Evolutionary conservation across 1,140 invertebrate genomes (phyloP).

Genomic region (Chrysoperla carnea): DNA sequence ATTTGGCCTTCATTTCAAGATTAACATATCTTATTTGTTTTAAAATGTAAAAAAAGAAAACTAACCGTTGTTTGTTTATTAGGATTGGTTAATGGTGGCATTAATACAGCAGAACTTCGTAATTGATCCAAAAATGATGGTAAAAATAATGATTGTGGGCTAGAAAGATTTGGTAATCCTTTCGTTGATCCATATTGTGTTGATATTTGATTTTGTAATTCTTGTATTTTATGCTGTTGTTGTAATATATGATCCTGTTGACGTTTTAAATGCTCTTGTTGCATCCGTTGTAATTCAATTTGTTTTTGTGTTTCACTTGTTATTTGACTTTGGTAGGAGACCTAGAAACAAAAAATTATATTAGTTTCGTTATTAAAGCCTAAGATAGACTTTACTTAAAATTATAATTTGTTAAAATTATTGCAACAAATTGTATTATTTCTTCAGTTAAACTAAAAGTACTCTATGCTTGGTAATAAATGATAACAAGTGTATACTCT

Average conservation of each 20-base stretch:
- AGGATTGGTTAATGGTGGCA: constrained; percentile 3
- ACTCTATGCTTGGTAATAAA: too few relatives aligned
- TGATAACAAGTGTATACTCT: too few relatives aligned
- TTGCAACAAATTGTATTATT: too few relatives aligned
- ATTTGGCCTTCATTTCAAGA: too few relatives aligned
- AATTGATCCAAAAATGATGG: constrained; percentile 32
- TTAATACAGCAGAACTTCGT: constrained; percentile 16
- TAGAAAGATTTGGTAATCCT: constrained; percentile 10
- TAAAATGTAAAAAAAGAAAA: not conserved
- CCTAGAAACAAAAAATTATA: constrained; percentile 14
- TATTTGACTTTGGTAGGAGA: constrained; percentile 15
- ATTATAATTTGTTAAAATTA: too few relatives aligned
- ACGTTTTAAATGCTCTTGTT: constrained; percentile 22
- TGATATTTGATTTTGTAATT: constrained; percentile 25
- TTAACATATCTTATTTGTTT: too few relatives aligned
- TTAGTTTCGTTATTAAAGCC: not conserved
- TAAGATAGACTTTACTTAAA: not conserved
- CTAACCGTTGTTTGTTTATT: not conserved
- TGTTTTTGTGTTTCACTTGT: constrained; percentile 22
- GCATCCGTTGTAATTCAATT: constrained; percentile 13
- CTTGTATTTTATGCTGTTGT: constrained; percentile 30
- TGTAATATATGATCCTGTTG: constrained; percentile 29
- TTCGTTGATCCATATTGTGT: constrained; percentile 18
- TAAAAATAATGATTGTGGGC: constrained; percentile 31
- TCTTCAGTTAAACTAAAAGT: too few relatives aligned